Evolutionary conservation across 2,888 invertebrate genomes (phyloP).

Genomic region (Cybosia mesomella): DNA sequence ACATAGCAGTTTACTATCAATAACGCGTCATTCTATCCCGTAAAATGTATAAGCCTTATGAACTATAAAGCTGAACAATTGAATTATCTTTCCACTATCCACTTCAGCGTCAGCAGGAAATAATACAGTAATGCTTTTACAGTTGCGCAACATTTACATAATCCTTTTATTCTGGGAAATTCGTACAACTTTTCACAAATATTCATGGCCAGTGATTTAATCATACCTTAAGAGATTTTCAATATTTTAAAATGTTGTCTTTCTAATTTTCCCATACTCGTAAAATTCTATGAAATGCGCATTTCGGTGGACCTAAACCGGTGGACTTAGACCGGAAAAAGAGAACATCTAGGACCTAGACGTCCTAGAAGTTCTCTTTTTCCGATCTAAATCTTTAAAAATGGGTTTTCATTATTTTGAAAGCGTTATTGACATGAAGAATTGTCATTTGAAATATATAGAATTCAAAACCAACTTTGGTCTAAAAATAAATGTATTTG

Average conservation of each 20-base stretch:
- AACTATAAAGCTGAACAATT: constrained; percentile 60
- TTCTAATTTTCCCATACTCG: not conserved
- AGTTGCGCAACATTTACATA: constrained; percentile 46
- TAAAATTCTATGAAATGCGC: too few relatives aligned
- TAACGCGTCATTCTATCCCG: constrained; percentile 75
- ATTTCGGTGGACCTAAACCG: too few relatives aligned
- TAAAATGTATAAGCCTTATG: constrained; percentile 63
- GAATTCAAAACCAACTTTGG: not conserved
- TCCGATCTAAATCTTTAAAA: too few relatives aligned
- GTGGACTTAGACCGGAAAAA: too few relatives aligned
- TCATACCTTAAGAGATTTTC: not conserved
- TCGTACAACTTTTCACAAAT: constrained; percentile 36
- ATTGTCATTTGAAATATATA: not conserved
- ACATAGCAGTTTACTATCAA: constrained; percentile 76
- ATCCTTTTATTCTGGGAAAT: constrained; percentile 41
- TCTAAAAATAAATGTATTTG: too few relatives aligned
- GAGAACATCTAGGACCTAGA: too few relatives aligned
- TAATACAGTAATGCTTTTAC: constrained; percentile 42
- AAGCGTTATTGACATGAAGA: not conserved
- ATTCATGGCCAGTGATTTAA: constrained; percentile 33
- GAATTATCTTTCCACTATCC: constrained; percentile 50
- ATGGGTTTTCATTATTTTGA: not conserved
- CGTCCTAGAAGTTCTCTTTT: too few relatives aligned
- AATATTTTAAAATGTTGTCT: not conserved
- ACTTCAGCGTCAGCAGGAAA: constrained; percentile 25